phyloP scores from a whole-genome alignment of 2,888 invertebrate genomes.

The Brenthis hecate region DNA sequence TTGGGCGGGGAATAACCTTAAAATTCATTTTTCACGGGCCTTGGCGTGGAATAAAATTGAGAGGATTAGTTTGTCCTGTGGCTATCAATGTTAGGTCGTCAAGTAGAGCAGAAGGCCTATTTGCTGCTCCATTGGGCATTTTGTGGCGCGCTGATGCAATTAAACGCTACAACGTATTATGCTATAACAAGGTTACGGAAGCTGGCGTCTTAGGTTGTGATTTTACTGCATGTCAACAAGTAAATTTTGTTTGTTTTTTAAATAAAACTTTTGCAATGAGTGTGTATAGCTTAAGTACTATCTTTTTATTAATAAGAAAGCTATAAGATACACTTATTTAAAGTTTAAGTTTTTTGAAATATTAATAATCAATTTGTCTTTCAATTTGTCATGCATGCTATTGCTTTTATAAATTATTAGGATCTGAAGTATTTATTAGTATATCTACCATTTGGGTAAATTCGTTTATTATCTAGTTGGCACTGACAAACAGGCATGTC shows the following conservation, averaged over 20 bases:
- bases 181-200: slow-evolving; percentile 29
- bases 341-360: too few relatives aligned
- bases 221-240: slow-evolving; percentile 15
- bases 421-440: too few relatives aligned
- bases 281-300: too few relatives aligned
- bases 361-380: too few relatives aligned
- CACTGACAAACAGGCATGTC: too few relatives aligned
- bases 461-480: too few relatives aligned
- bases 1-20: slow-evolving; percentile 53
- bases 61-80: slow-evolving; percentile 61
- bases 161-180: slow-evolving; percentile 45
- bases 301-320: too few relatives aligned
- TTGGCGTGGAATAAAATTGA: slow-evolving; percentile 57
- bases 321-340: too few relatives aligned
- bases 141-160: slow-evolving; percentile 62
- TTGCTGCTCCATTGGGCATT: slow-evolving; percentile 70
- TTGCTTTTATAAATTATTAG: too few relatives aligned
- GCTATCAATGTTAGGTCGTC: slow-evolving; percentile 58
- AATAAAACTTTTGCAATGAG: not conserved
- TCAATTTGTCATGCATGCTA: too few relatives aligned
- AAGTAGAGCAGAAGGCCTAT: slow-evolving; percentile 76
- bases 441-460: too few relatives aligned
- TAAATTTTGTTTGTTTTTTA: slow-evolving; percentile 1
- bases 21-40: slow-evolving; percentile 67
- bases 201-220: slow-evolving; percentile 21